A percentile compares a stretch with the other conserved stretches of the same genome.
phyloP scores from a whole-genome alignment of 1,140 invertebrate genomes.

The Psilanteris sp. region DNA sequence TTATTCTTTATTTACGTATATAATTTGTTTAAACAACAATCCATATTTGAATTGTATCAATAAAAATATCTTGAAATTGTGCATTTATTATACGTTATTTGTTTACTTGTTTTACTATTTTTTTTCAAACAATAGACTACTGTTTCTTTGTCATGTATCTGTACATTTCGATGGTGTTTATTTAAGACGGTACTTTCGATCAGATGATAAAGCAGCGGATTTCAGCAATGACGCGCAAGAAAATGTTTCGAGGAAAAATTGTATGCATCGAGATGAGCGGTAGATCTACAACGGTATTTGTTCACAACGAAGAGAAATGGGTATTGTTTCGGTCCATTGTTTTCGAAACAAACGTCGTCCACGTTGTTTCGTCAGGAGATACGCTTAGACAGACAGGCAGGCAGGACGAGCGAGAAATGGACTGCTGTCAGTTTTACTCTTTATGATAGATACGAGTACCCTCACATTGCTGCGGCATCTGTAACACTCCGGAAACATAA shows the following conservation, averaged over 20 bases:
- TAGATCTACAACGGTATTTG: slow-evolving; percentile 43
- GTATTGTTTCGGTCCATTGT: slow-evolving; percentile 79
- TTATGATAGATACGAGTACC: slow-evolving; percentile 75
- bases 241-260: slow-evolving; percentile 45
- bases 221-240: slow-evolving; percentile 35
- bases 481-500: slow-evolving; percentile 55
- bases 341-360: slow-evolving; percentile 79
- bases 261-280: slow-evolving; percentile 42
- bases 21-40: too few species aligned
- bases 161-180: slow-evolving; percentile 14
- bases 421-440: slow-evolving; percentile 79
- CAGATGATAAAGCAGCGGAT: slow-evolving; percentile 36
- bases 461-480: slow-evolving; percentile 44
- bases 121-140: too few species aligned
- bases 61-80: too few species aligned
- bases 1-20: too few species aligned
- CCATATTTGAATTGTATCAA: too few species aligned
- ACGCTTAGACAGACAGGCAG: slow-evolving; percentile 77
- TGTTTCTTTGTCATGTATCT: too few species aligned
- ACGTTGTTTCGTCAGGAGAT: slow-evolving; percentile 79
- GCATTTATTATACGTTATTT: too few species aligned
- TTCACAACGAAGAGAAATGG: slow-evolving; percentile 64
- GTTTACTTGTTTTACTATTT: too few species aligned
- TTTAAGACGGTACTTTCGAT: slow-evolving; percentile 42
- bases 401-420: slow-evolving; percentile 78